These are phyloP conservation scores for Centropus unirufus DNA, from an alignment of 2,113 vertebrate species.

Conservation along the genomic window DNA sequence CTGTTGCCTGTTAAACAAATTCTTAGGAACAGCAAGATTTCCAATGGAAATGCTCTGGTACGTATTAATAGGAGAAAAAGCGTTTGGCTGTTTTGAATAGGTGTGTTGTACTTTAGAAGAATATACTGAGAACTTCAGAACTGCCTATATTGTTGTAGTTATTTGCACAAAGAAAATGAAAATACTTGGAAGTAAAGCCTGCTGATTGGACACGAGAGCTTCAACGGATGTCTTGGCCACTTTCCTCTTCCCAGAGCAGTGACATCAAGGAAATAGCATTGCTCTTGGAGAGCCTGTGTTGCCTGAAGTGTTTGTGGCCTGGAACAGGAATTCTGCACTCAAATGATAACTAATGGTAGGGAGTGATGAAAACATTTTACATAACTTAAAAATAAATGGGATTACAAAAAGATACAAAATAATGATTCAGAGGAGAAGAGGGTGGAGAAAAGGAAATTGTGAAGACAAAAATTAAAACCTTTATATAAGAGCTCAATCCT, in stretches of 20 bases:
- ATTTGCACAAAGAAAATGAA: neutral
- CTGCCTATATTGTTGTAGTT: neutral
- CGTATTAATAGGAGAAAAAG: neutral
- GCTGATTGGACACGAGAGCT: neutral
- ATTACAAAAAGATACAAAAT: neutral
- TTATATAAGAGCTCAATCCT: neutral
- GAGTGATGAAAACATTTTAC: slow-evolving; percentile 22
- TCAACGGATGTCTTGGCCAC: neutral
- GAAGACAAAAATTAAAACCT: neutral
- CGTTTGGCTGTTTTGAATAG: neutral
- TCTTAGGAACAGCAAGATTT: neutral
- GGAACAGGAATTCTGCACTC: neutral
- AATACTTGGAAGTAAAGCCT: neutral
- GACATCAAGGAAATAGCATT: slow-evolving; percentile 42
- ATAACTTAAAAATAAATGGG: neutral
- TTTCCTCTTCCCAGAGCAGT: neutral
- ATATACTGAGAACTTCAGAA: neutral
- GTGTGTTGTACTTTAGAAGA: neutral
- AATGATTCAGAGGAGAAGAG: neutral
- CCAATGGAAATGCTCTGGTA: neutral
- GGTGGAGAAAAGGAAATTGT: neutral
- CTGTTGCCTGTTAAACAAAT: neutral
- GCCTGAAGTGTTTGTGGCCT: neutral
- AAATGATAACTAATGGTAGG: neutral
- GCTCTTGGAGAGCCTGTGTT: neutral